phyloP scores from a whole-genome alignment of 2,888 invertebrate genomes.

The Brenthis daphne region DNA sequence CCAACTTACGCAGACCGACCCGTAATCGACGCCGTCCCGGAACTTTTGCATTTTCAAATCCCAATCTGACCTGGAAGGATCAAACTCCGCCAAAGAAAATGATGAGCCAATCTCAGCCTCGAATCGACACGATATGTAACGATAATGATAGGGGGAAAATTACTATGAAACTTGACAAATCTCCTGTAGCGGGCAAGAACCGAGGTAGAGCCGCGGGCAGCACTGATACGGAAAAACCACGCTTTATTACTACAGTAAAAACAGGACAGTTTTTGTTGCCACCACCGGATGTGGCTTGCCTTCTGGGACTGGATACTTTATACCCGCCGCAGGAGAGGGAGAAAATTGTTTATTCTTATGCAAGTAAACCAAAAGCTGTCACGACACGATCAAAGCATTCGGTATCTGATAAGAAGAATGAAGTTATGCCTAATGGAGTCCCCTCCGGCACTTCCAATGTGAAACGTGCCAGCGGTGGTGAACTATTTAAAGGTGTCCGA shows the following conservation, averaged over 20 bases:
- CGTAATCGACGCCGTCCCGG: slow-evolving; percentile 57
- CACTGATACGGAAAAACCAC: slow-evolving; percentile 67
- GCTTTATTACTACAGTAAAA: slow-evolving; percentile 91
- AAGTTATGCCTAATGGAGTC: slow-evolving; percentile 39
- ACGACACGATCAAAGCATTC: slow-evolving; percentile 52
- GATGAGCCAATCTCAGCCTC: slow-evolving; percentile 60
- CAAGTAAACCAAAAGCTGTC: slow-evolving; percentile 84
- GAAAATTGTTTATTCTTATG: slow-evolving; percentile 84
- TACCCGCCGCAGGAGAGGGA: slow-evolving; percentile 59
- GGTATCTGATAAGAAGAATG: slow-evolving; percentile 44
- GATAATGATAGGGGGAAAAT: slow-evolving; percentile 47
- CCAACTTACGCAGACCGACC: slow-evolving; percentile 61
- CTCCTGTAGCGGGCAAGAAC: slow-evolving; percentile 49
- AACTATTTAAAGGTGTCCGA: slow-evolving; percentile 52
- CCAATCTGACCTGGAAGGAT: slow-evolving; percentile 80
- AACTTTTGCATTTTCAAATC: slow-evolving; percentile 64
- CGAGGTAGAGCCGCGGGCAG: slow-evolving; percentile 44
- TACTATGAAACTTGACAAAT: slow-evolving; percentile 51
- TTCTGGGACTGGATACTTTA: slow-evolving; percentile 82
- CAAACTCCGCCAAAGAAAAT: slow-evolving; percentile 43
- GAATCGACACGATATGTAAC: slow-evolving; percentile 52
- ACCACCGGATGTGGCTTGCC: slow-evolving; percentile 85
- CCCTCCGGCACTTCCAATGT: slow-evolving; percentile 31
- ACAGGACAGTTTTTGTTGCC: slow-evolving; percentile 90
- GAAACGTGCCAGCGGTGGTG: slow-evolving; percentile 35